Base-by-base conservation (phyloP, 2,888 invertebrate genomes). In the Agonopterix alstromeriana region DNA sequence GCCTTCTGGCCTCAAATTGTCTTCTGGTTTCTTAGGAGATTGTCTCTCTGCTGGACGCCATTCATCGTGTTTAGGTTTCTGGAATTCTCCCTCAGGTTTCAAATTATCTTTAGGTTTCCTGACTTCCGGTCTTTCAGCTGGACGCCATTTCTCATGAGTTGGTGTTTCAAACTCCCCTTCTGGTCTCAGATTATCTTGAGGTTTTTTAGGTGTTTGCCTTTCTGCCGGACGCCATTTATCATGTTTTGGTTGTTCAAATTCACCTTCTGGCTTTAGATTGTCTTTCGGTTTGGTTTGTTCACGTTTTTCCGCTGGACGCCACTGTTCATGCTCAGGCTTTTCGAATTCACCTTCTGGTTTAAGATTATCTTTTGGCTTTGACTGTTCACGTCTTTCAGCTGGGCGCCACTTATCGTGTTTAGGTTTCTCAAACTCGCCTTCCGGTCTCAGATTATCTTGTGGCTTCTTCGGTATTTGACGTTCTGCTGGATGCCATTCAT, bases 241-340 rank as follows among this genome's bases (percentile, higher is more conserved):
- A 1, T 73, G 74, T 46, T 79, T 74, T 0, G 86, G 90, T 3
- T 65, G 58, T 46, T 85, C 85, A 57, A 91, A 90, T 0, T 92
- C 90, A 0, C 93, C 93, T 65, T 93, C 92, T 0, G 91, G 90
- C 43, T 72, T 77, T 0, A 93, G 64, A 66, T 93, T 92, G 58
- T 93, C 92, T 8, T 71, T 14, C 35, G 85, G 77, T 47, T 70
- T 69, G 54, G 60, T 61, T 52, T 56, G 58, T 8, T 45, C 49
- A 11, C 41, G 67, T 10, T 64, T 61, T 60, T 83, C 75, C 4
- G 83, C 79, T 5, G 83, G 82, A 2, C 63, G 61, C 69, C 75
- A 80, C 46, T 74, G 55, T 1, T 80, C 79, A 48, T 67, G 73
- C 44, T 67, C 68, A 0, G 77, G 82, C 3, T 68, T 64, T 53